phyloP scores from a whole-genome alignment of 2,797 vertebrate genomes.

The Glossophaga mutica region DNA sequence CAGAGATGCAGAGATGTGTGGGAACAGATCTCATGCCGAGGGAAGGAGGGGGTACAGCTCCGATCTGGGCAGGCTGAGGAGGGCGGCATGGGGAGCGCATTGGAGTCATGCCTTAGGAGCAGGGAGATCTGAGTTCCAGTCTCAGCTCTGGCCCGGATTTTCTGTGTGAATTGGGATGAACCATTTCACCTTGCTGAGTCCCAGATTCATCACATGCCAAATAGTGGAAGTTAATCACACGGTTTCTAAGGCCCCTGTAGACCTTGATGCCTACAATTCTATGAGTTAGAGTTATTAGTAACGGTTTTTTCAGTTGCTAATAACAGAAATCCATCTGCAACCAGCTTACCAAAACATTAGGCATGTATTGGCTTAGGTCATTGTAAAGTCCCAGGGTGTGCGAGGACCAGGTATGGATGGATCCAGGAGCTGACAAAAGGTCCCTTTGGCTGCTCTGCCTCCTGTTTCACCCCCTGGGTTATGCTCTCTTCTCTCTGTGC shows the following conservation, averaged over 20 bases:
- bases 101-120: not conserved
- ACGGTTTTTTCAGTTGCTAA: not conserved
- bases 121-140: not conserved
- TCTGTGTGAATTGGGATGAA: not conserved
- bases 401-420: not conserved
- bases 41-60: not conserved
- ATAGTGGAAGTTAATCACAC: not conserved
- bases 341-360: not conserved
- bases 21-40: not conserved
- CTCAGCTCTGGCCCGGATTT: not conserved
- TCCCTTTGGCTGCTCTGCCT: not conserved
- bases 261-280: not conserved
- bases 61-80: not conserved
- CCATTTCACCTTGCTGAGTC: not conserved
- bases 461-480: accelerated
- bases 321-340: not conserved
- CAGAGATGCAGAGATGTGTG: not conserved
- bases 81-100: not conserved
- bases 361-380: not conserved
- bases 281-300: not conserved
- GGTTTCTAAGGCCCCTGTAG: not conserved
- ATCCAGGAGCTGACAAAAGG: not conserved
- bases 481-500: not conserved
- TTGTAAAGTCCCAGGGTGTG: not conserved
- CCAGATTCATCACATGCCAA: not conserved